Evolutionary conservation across 2,888 invertebrate species (phyloP).

Genomic region (Netelia virgata): DNA sequence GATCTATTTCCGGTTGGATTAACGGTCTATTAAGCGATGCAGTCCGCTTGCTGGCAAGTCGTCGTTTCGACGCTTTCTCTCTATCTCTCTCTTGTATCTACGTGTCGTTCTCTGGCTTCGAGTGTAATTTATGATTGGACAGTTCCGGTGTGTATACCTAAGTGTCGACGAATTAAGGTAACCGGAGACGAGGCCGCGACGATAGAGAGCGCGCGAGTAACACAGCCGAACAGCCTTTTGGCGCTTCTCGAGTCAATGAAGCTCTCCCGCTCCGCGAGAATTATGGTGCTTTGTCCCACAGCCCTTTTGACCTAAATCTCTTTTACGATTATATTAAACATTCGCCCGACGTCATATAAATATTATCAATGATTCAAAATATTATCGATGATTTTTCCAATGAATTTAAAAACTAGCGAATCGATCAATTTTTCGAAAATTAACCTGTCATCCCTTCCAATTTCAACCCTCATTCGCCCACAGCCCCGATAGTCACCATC

Average conservation of each 20-base stretch:
- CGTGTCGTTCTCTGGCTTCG: constrained; percentile 29
- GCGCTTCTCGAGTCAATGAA: constrained; percentile 51
- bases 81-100: constrained; percentile 12
- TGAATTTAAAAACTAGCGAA: neutral
- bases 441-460: too few species aligned
- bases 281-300: constrained; percentile 15
- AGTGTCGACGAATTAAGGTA: constrained; percentile 63
- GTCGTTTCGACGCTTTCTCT: constrained; percentile 20
- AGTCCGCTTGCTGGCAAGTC: constrained; percentile 35
- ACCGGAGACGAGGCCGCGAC: constrained; percentile 46
- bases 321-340: neutral
- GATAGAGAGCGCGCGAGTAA: constrained; percentile 6
- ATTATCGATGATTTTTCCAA: neutral
- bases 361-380: neutral
- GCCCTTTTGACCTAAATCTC: constrained; percentile 54
- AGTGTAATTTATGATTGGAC: constrained; percentile 65
- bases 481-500: too few species aligned
- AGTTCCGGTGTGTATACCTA: constrained; percentile 66
- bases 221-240: neutral
- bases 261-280: constrained; percentile 7
- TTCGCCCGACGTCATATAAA: neutral
- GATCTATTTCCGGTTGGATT: constrained; percentile 69
- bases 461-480: too few species aligned
- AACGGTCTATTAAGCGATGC: constrained; percentile 63
- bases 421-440: neutral